A percentile compares a stretch with the other conserved stretches of the same genome.
phyloP scores from a whole-genome alignment of 1,140 invertebrate genomes.

The Polyergus mexicanus region DNA sequence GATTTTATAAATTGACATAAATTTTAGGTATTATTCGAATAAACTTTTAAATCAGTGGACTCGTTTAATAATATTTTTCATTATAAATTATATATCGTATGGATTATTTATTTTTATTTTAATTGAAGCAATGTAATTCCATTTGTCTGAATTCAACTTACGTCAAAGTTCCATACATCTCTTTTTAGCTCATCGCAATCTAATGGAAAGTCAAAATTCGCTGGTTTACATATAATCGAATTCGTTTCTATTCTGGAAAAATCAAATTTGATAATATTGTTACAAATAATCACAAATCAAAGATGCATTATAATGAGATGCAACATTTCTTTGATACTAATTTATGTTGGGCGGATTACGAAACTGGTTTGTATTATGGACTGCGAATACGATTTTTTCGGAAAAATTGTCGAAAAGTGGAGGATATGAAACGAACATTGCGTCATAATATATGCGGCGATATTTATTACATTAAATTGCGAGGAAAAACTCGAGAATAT shows the following conservation, averaged over 20 bases:
- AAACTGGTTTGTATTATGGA: conserved; percentile 15
- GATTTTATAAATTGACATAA: conserved; percentile 17
- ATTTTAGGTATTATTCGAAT: background rate
- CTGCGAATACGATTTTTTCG: background rate
- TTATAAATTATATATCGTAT: conserved; percentile 18
- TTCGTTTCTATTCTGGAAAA: background rate
- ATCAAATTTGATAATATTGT: background rate
- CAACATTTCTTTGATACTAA: background rate
- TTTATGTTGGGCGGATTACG: background rate
- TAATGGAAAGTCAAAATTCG: background rate
- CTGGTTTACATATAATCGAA: background rate
- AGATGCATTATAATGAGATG: background rate
- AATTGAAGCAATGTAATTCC: conserved; percentile 1
- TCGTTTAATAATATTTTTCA: conserved; percentile 2
- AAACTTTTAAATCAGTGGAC: background rate
- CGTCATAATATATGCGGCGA: background rate
- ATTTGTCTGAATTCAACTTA: conserved; percentile 22
- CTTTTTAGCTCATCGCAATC: conserved; percentile 31
- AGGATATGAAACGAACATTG: background rate
- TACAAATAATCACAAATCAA: conserved; percentile 24
- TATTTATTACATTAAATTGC: conserved; percentile 41
- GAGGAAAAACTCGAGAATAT: conserved; percentile 34
- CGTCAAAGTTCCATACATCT: background rate
- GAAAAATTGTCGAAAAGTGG: conserved; percentile 16
- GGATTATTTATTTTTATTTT: conserved; percentile 14